Conservation (phyloP, 2,888 invertebrate genomes). For the Himalopsyche japonica region DNA sequence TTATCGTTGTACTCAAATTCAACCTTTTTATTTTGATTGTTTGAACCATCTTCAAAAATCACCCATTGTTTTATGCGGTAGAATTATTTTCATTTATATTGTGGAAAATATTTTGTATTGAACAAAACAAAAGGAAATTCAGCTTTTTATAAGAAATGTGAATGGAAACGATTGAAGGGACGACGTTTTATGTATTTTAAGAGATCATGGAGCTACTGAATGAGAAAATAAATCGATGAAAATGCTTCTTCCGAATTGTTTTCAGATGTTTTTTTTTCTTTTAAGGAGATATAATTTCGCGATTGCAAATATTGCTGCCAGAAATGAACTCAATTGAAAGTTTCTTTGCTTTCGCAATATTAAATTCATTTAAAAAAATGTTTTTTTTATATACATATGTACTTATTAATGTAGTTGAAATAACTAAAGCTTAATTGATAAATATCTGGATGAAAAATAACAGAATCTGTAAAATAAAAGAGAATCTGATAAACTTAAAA, state of each 20-base stretch:
- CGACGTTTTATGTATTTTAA: background rate
- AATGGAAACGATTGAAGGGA: background rate
- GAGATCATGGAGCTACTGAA: background rate
- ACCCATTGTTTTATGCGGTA: conserved; percentile 14
- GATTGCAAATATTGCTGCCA: background rate
- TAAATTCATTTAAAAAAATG: no score
- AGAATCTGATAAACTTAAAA: no score
- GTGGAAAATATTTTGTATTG: background rate
- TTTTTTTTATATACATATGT: no score
- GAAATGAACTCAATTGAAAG: no score
- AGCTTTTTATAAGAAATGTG: background rate
- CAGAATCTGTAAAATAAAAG: no score
- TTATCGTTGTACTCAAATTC: conserved; percentile 23
- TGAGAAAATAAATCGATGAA: background rate
- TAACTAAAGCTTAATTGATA: no score
- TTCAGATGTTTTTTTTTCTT: background rate
- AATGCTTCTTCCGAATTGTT: background rate
- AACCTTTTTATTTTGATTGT: conserved; percentile 3
- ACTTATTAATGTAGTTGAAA: no score
- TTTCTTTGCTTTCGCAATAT: no score
- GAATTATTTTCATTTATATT: conserved; percentile 20
- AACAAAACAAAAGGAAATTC: background rate
- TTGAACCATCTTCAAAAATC: background rate
- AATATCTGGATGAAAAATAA: no score
- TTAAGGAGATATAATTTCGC: background rate